Evolutionary conservation across 2,888 invertebrate genomes (phyloP).

Genomic region (Byasa hedistus): DNA sequence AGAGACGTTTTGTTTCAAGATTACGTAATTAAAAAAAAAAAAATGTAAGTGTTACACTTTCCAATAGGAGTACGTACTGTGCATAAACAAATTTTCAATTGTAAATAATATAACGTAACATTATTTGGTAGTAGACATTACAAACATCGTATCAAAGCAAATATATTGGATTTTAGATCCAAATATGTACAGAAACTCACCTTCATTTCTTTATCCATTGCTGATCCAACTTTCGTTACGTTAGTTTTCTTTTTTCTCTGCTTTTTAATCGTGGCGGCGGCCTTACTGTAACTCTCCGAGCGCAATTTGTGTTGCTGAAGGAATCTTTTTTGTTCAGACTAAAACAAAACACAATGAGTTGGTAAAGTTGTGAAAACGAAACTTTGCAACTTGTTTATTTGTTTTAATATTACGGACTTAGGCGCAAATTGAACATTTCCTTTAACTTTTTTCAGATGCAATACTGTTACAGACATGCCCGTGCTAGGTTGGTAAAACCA

Average conservation of each 20-base stretch:
- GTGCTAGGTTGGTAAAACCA: constrained; percentile 10
- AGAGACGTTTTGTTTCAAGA: no score
- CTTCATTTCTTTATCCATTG: constrained; percentile 95
- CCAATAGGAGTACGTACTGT: no score
- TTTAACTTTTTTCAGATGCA: constrained; percentile 29
- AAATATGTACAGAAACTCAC: constrained; percentile 59
- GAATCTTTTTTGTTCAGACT: constrained; percentile 96
- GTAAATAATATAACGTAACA: no score
- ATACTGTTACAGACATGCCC: constrained; percentile 24
- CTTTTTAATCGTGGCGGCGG: constrained; percentile 94
- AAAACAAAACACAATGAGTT: constrained; percentile 43
- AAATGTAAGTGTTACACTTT: no score
- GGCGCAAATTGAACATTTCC: constrained; percentile 17
- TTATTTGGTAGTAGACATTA: no score
- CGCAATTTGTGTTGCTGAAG: constrained; percentile 95
- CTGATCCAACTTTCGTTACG: constrained; percentile 87
- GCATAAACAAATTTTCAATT: no score
- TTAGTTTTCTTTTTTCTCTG: constrained; percentile 93
- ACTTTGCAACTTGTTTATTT: constrained; percentile 18
- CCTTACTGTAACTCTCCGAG: constrained; percentile 94
- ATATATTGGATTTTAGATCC: no score
- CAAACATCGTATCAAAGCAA: no score
- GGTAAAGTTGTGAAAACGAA: constrained; percentile 29
- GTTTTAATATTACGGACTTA: constrained; percentile 20
- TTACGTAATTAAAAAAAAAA: no score